Base-by-base conservation (phyloP, 2,113 vertebrate genomes). In the Chelonoidis abingdonii region DNA sequence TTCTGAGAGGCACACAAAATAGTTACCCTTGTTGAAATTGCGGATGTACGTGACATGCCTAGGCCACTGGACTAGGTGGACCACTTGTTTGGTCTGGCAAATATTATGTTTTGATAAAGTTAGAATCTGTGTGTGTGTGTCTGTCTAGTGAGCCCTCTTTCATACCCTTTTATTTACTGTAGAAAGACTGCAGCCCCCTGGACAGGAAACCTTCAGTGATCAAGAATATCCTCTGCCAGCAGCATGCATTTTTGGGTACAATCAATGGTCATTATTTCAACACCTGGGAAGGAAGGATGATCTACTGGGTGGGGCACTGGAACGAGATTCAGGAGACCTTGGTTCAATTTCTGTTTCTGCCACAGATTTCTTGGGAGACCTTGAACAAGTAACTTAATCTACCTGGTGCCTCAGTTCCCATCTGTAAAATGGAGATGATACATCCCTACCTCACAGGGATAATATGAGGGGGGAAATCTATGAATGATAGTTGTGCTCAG, bases 1-100 rank as follows among this genome's bases (percentile, higher is more conserved):
- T 38, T 9, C 21, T 38, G 17, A n/a, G 62, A 69, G 62, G 31
- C 62, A 9, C 14, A 2, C 1, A 0, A 0, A 76, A 25, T 41
- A 5, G 47, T 72, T 78, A 65, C 24, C 4, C 35, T 76, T 83
- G 92, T 31, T 27, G 90, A 53, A 83, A 50, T 27, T 89, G 75
- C 53, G 82, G 29, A 35, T 8, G 17, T 52, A 10, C 6, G 21
- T 82, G 57, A 19, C 84, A 91, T 91, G 1, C 65, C 89, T 0
- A 1, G 24, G 31, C n/a, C n/a, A 1, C 53, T 10, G 53, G 79
- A 21, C 38, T 62, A 49, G 53, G 0, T 2, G n/a, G 27, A 69
- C 24, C 41, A 47, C 10, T 27, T 1, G 5, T 78, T 27, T 78
- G 24, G 3, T 24, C 10, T 76, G n/a, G 22, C 22, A 41, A 44